A percentile compares a stretch with the other conserved stretches of the same genome.
Conservation (phyloP, 1,140 invertebrate species). For the Coboldia fuscipes region DNA sequence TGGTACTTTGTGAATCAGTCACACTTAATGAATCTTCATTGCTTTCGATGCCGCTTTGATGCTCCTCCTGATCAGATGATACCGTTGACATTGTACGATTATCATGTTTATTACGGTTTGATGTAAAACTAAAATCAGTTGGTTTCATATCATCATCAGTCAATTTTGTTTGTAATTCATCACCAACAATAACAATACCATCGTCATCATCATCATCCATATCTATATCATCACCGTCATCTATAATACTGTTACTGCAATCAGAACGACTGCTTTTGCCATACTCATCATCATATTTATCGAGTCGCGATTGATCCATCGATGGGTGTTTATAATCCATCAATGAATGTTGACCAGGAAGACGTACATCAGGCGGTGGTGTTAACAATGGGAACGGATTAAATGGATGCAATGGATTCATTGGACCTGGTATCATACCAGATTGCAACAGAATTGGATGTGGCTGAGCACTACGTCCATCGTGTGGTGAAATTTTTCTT, state of each 20-base stretch:
- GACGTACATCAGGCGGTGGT: slow-evolving; percentile 45
- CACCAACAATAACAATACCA: slow-evolving; percentile 22
- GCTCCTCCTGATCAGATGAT: slow-evolving; percentile 39
- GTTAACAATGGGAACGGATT: slow-evolving; percentile 53
- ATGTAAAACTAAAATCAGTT: slow-evolving; percentile 36
- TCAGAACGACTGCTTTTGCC: slow-evolving; percentile 9
- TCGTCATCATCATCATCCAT: slow-evolving; percentile 27
- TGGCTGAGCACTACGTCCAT: slow-evolving; percentile 68
- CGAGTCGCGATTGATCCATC: slow-evolving; percentile 26
- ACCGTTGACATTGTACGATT: slow-evolving; percentile 28
- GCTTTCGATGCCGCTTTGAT: slow-evolving; percentile 43
- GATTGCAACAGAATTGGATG: slow-evolving; percentile 58
- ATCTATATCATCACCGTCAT: slow-evolving; percentile 42
- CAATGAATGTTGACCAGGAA: slow-evolving; percentile 31
- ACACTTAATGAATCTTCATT: slow-evolving; percentile 47
- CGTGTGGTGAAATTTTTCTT: slow-evolving; percentile 80
- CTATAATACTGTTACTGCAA: slow-evolving; percentile 23
- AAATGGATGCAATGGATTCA: slow-evolving; percentile 46
- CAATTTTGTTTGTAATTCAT: slow-evolving; percentile 14
- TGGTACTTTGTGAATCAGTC: slow-evolving; percentile 28
- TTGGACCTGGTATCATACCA: slow-evolving; percentile 32
- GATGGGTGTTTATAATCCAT: slow-evolving; percentile 46
- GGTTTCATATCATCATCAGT: slow-evolving; percentile 22
- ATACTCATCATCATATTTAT: slow-evolving; percentile 16
- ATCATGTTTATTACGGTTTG: slow-evolving; percentile 34